Percentiles rank a stretch among this genome's conserved stretches.
phyloP scores from a whole-genome alignment of 2,113 vertebrate genomes.

The Caretta caretta region DNA sequence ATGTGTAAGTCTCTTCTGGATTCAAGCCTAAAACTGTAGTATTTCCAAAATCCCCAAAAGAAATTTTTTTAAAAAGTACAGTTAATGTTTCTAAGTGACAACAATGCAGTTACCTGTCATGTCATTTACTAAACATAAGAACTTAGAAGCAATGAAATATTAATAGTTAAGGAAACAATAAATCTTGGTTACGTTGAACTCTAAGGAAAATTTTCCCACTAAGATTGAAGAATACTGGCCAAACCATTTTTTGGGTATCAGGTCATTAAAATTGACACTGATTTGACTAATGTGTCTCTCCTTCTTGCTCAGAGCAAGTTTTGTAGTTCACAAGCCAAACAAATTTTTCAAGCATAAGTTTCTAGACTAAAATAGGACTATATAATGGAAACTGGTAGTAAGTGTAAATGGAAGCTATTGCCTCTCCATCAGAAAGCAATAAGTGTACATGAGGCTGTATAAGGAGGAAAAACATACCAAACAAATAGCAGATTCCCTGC shows the following conservation, averaged over 20 bases:
- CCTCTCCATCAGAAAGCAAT: neutral
- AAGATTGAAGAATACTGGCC: neutral
- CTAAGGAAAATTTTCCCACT: neutral
- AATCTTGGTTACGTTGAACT: neutral
- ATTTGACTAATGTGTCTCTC: neutral
- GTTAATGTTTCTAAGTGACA: neutral
- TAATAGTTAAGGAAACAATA: neutral
- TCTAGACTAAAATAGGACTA: neutral
- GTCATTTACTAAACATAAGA: slow-evolving; percentile 29
- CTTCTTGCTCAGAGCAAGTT: neutral
- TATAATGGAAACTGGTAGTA: neutral
- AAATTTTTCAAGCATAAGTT: neutral
- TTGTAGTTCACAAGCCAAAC: neutral
- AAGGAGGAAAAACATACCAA: neutral
- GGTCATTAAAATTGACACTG: neutral
- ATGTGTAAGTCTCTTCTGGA: neutral
- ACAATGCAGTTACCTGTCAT: neutral
- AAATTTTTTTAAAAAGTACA: neutral
- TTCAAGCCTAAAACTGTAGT: neutral
- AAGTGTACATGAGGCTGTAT: neutral
- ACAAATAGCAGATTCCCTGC: neutral
- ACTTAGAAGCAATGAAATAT: slow-evolving; percentile 9
- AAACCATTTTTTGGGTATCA: neutral
- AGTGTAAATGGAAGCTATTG: neutral
- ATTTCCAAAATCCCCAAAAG: neutral